Evolutionary conservation across 2,113 vertebrate species (phyloP), one percentile per base, ranked within the genome.

Genomic region (Muntiacus muntjak): DNA sequence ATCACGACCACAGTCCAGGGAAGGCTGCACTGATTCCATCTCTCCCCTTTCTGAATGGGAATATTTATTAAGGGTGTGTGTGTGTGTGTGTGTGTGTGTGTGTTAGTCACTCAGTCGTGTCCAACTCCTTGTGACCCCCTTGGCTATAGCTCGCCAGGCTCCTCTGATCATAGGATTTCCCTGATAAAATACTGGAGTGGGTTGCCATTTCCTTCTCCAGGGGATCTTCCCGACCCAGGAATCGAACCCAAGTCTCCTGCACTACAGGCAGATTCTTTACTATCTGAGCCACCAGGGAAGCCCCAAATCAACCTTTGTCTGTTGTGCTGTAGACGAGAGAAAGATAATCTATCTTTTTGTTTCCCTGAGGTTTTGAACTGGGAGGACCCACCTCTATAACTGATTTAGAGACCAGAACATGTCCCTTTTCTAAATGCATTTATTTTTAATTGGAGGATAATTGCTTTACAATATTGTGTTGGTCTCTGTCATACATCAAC

Each of bases 1-100:
- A 8, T 23, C 30, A 54, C 0, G 3, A 7, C 30, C 23, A 6
- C 0, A 4, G 45, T 43, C 43, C 43, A 94, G 43, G 1, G 4
- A 83, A 4, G 10, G 0, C 36, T 47, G 2, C 30, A 9, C 19
- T 52, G 71, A 36, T 28, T 21, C 85, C 12, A 12, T 43, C 54
- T 88, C 21, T n/a, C 50, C 40, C 91, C 30, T 45, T 78, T 94
- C 55, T 92, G 28, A 92, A 71, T 16, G 9, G 33, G 16, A 87
- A 36, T 87, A 58, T 67, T 78, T 36, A 40, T n/a, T 71, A 62
- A 14, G 47, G 30, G 54, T 52, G 14, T 54, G 52, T 54, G 52
- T 54, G 52, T 57, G 19, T 57, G 21, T 55, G 54, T 21, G 12
- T 50, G 4, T 62, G 58, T 58, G 60, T 40, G 40, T 26, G 40